These are phyloP conservation scores for Habroteleia sp. DNA, from an alignment of 2,888 invertebrate species.

Conservation along the genomic window DNA sequence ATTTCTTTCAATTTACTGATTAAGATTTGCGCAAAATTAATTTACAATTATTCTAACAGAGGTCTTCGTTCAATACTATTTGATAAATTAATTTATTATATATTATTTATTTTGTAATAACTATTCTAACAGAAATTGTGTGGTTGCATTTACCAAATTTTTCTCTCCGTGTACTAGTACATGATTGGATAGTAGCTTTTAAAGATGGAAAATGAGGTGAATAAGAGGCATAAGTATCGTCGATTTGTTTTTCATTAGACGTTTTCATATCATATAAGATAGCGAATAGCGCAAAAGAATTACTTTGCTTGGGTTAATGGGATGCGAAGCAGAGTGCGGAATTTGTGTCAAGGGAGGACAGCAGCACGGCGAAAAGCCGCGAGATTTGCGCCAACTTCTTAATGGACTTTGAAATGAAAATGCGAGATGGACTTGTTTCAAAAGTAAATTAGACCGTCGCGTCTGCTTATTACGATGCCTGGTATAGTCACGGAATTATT, in stretches of 20 bases:
- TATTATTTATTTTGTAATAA: too few species aligned
- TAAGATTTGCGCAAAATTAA: too few species aligned
- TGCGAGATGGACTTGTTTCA: slow-evolving; percentile 62
- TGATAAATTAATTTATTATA: too few species aligned
- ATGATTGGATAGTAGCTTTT: not conserved
- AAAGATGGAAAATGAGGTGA: not conserved
- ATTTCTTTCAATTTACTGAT: too few species aligned
- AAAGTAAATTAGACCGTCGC: slow-evolving; percentile 60
- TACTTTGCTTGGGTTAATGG: slow-evolving; percentile 55
- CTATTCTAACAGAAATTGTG: too few species aligned
- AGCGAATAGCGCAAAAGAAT: slow-evolving; percentile 37
- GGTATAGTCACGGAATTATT: slow-evolving; percentile 35
- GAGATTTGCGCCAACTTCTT: slow-evolving; percentile 64
- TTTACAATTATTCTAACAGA: too few species aligned
- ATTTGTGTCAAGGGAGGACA: slow-evolving; percentile 53
- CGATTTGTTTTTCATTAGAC: slow-evolving; percentile 51
- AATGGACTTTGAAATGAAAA: slow-evolving; percentile 65
- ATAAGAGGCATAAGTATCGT: slow-evolving; percentile 9
- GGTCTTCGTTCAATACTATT: too few species aligned
- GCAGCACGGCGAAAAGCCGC: slow-evolving; percentile 62
- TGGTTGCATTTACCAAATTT: too few species aligned
- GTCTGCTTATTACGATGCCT: slow-evolving; percentile 38
- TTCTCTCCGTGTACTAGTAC: too few species aligned
- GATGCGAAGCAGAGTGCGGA: slow-evolving; percentile 58
- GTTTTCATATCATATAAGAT: slow-evolving; percentile 34